Conservation (phyloP, 1,140 invertebrate genomes). For the Gryllus bimaculatus region DNA sequence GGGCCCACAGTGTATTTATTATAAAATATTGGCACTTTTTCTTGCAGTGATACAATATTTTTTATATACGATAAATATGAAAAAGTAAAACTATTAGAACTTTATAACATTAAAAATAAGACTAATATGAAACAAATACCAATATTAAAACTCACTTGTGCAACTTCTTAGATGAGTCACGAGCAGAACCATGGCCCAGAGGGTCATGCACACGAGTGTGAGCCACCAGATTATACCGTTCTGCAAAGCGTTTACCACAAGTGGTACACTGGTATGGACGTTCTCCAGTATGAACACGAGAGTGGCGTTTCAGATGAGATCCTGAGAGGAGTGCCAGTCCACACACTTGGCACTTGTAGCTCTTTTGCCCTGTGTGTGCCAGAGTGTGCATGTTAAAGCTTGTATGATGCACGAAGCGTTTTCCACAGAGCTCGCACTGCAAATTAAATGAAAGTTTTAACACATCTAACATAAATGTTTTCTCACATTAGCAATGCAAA, state of each 20-base stretch:
- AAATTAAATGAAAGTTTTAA: constrained; percentile 21
- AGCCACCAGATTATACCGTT: constrained; percentile 23
- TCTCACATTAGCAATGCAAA: neutral
- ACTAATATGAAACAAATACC: neutral
- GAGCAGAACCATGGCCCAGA: constrained; percentile 48
- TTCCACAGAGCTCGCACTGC: constrained; percentile 55
- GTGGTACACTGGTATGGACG: constrained; percentile 20
- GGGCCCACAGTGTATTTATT: no score
- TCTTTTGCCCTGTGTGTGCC: constrained; percentile 28
- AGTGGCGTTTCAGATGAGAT: constrained; percentile 27
- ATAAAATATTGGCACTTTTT: no score
- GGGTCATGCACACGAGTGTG: constrained; percentile 44
- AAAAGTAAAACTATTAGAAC: neutral
- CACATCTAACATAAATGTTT: neutral
- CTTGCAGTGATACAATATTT: no score
- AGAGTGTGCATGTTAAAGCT: constrained; percentile 33
- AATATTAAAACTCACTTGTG: constrained; percentile 13
- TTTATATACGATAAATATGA: neutral
- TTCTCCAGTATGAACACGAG: constrained; percentile 25
- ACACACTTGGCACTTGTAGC: constrained; percentile 28
- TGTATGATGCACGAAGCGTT: constrained; percentile 57
- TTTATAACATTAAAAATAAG: neutral
- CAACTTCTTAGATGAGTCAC: constrained; percentile 14
- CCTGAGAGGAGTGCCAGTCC: constrained; percentile 26
- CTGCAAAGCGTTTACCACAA: constrained; percentile 30